Evolutionary conservation across 2,113 vertebrate species (phyloP).

Genomic region (Nothoprocta pentlandii): DNA sequence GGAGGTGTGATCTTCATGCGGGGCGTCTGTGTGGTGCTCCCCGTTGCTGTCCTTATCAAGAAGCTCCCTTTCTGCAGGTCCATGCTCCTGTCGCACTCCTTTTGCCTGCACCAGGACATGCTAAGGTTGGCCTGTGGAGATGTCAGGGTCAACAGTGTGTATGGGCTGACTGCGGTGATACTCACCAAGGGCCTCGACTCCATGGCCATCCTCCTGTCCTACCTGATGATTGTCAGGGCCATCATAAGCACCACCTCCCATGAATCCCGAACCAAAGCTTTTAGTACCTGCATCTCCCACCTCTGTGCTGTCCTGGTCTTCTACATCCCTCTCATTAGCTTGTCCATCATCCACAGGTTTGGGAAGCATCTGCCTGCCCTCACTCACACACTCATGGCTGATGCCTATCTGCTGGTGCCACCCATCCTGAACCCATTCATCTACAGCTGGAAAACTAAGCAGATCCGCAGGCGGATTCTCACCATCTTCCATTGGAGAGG

Average conservation of each 20-base stretch:
- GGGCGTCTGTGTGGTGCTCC: neutral
- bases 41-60: neutral
- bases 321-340: constrained; percentile 18
- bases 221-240: constrained; percentile 15
- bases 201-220: constrained; percentile 47
- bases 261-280: neutral
- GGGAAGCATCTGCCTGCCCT: neutral
- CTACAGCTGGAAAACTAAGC: constrained; percentile 58
- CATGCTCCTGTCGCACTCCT: constrained; percentile 46
- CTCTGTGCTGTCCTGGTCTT: constrained; percentile 55
- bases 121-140: constrained; percentile 44
- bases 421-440: constrained; percentile 48
- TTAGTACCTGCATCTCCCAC: constrained; percentile 41
- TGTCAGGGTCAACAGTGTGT: constrained; percentile 17
- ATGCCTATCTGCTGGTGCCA: neutral
- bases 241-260: neutral
- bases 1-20: neutral
- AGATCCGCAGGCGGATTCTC: neutral
- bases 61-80: constrained; percentile 23
- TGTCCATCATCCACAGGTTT: constrained; percentile 43
- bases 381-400: constrained; percentile 17
- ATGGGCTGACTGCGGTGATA: neutral
- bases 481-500: neutral
- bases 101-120: constrained; percentile 65
- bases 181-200: constrained; percentile 16